Conservation (phyloP, 2,888 invertebrate species). For the Leucozona laternaria region DNA sequence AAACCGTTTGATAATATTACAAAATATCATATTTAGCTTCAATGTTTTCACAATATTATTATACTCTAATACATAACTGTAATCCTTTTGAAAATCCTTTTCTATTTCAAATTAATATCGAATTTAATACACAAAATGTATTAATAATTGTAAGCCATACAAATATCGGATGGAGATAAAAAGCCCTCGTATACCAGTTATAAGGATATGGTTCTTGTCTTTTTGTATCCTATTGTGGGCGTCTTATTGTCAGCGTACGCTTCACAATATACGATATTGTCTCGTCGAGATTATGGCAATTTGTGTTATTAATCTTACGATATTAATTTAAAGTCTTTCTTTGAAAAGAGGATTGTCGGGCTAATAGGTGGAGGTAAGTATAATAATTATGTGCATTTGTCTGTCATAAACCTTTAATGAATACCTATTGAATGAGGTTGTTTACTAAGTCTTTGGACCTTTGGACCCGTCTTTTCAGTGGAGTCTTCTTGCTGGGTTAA, state of each 20-base stretch:
- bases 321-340: conserved; percentile 47
- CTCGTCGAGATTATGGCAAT: conserved; percentile 52
- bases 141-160: not conserved
- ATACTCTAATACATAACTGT: not conserved
- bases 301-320: conserved; percentile 56
- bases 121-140: not conserved
- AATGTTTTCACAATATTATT: not conserved
- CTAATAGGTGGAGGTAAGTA: not conserved
- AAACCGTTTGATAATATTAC: not conserved
- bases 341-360: conserved; percentile 5
- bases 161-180: not conserved
- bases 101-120: not conserved
- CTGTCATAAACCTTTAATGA: not conserved
- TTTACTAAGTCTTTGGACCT: not conserved
- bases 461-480: not conserved
- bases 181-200: not conserved
- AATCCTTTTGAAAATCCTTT: not conserved
- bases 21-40: not conserved
- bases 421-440: not conserved
- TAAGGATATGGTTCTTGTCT: not conserved
- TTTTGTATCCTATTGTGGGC: not conserved
- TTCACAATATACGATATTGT: conserved; percentile 30
- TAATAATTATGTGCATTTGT: conserved; percentile 4
- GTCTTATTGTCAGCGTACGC: not conserved
- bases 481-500: not conserved